These are phyloP conservation scores for Prinia subflava DNA, from an alignment of 2,113 vertebrate genomes.

Conservation along the genomic window DNA sequence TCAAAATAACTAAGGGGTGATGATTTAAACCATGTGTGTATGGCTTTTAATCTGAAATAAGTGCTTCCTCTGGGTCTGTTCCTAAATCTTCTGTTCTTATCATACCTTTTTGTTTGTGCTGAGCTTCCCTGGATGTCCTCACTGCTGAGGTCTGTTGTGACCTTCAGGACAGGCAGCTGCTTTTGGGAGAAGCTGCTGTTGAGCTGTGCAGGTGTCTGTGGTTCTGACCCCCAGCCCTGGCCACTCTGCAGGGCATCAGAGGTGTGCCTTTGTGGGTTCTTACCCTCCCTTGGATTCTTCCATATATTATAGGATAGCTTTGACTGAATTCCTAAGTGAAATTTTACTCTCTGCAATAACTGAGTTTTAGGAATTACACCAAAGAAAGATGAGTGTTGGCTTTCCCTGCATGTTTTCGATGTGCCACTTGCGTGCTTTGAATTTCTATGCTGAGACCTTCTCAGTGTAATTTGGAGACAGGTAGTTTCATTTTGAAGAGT, in stretches of 20 bases:
- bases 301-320: fast-evolving
- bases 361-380: neutral
- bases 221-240: neutral
- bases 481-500: neutral
- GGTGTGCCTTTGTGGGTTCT: neutral
- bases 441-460: neutral
- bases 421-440: neutral
- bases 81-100: neutral
- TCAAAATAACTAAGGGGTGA: neutral
- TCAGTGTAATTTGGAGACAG: neutral
- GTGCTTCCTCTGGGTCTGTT: neutral
- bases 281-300: neutral
- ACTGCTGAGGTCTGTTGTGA: too few relatives aligned
- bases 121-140: neutral
- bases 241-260: neutral
- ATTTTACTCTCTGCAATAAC: neutral
- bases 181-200: neutral
- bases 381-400: neutral
- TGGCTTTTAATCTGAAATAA: neutral
- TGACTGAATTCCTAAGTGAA: neutral
- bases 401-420: neutral
- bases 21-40: neutral
- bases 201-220: neutral
- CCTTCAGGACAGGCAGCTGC: neutral
- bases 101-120: neutral